Conservation (phyloP, 2,797 vertebrate species). For the Urophycis tenuis region DNA sequence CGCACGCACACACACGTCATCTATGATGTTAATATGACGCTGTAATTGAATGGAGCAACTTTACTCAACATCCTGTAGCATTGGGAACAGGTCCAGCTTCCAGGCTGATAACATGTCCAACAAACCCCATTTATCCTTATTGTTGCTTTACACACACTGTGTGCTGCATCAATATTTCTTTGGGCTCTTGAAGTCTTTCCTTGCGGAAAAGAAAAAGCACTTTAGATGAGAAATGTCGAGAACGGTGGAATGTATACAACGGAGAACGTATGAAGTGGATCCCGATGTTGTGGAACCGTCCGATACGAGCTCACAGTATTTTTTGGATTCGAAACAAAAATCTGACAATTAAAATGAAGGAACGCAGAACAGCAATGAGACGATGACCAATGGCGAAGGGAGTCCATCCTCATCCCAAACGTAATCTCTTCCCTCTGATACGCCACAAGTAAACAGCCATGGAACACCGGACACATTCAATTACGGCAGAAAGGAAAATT, state of each 20-base stretch:
- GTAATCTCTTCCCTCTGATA: neutral
- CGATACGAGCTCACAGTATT: neutral
- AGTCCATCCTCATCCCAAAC: neutral
- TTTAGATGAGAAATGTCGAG: too few relatives aligned
- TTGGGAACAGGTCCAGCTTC: neutral
- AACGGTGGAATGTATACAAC: neutral
- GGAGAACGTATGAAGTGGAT: neutral
- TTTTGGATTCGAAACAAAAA: constrained; percentile 20
- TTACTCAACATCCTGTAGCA: constrained; percentile 1
- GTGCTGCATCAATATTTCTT: neutral
- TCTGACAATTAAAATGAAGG: neutral
- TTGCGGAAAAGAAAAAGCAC: neutral
- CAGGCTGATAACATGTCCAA: neutral
- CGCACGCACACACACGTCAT: neutral
- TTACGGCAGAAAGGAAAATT: neutral
- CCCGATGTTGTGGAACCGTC: neutral
- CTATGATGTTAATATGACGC: neutral
- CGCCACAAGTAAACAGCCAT: neutral
- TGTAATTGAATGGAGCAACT: neutral
- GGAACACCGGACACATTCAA: neutral
- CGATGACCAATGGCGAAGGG: neutral
- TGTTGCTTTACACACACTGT: neutral
- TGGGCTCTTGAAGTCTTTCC: neutral
- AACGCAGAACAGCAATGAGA: neutral
- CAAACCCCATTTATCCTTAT: neutral